Base-by-base conservation (phyloP, 2,888 invertebrate species). In the Cetonia aurata region DNA sequence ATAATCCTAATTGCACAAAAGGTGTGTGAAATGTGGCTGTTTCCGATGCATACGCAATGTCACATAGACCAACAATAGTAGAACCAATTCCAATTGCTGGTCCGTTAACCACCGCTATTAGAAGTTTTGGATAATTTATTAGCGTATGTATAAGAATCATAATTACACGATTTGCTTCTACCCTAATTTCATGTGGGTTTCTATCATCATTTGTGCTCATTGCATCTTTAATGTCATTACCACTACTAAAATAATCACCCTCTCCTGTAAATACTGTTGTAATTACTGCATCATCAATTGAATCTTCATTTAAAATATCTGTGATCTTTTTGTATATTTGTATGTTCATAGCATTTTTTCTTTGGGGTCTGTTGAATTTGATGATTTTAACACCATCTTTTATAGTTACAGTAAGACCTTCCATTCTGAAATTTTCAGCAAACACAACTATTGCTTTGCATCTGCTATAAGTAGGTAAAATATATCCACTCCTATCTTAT, bases 51-150 rank as follows among this genome's bases (percentile, higher is more conserved):
- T 95, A 96, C 8, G 96, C 92, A 70, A 94, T 87, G 86, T 99
- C 98, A 86, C 92, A 96, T 1, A 98, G 86, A 0, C 92, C 92
- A 62, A 96, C 86, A 6, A 93, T 91, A 0, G 98, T 98, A 1
- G 92, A 92, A 53, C 92, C 92, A 76, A 99, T 92, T 37, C 99
- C 99, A 77, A 99, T 90, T 12, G 96, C 96, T 50, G 97, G 98
- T 1, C 99, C 99, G 87, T 99, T 98, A 0, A 98, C 92, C 70
- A 98, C 86, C 10, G 93, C 94, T 73, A 98, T 88, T 53, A 99
- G 82, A 41, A 96, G 85, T 85, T 99, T 99, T 0, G 96, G 94
- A 82, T 95, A 96, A 75, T 91, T 90, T 74, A 98, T 94, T 76
- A 96, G 91, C 0, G 93, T 87, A 71, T 88, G 86, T 1, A 97